Evolutionary conservation across 2,113 vertebrate species (phyloP).

Genomic region (Alosa alosa): DNA sequence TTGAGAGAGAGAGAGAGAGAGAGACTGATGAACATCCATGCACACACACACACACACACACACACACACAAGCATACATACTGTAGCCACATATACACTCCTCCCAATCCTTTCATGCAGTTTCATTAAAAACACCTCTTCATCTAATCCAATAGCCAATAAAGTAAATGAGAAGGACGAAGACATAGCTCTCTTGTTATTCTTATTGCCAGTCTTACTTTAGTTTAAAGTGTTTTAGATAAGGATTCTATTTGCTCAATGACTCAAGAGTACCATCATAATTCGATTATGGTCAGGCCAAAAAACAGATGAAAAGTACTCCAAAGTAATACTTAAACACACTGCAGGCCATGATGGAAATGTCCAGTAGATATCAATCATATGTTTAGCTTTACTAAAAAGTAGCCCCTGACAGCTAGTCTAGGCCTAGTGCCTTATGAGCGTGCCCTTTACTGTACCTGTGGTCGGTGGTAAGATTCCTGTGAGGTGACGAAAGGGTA

Average conservation of each 20-base stretch:
- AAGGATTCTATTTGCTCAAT: neutral
- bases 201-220: neutral
- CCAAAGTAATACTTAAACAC: neutral
- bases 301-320: neutral
- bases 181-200: neutral
- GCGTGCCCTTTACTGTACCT: neutral
- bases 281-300: neutral
- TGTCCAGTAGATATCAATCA: neutral
- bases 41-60: neutral
- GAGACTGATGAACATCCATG: neutral
- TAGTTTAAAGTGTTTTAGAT: neutral
- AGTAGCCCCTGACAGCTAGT: neutral
- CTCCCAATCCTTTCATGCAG: neutral
- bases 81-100: neutral
- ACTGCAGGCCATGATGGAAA: neutral
- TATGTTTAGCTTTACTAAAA: neutral
- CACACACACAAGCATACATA: neutral
- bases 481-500: neutral
- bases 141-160: neutral
- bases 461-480: neutral
- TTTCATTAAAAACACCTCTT: neutral
- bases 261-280: neutral
- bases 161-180: neutral
- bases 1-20: neutral
- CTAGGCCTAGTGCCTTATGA: neutral